Evolutionary conservation across 2,888 invertebrate genomes (phyloP), one percentile per base, ranked within the genome.

Genomic region (Acrobasis suavella): DNA sequence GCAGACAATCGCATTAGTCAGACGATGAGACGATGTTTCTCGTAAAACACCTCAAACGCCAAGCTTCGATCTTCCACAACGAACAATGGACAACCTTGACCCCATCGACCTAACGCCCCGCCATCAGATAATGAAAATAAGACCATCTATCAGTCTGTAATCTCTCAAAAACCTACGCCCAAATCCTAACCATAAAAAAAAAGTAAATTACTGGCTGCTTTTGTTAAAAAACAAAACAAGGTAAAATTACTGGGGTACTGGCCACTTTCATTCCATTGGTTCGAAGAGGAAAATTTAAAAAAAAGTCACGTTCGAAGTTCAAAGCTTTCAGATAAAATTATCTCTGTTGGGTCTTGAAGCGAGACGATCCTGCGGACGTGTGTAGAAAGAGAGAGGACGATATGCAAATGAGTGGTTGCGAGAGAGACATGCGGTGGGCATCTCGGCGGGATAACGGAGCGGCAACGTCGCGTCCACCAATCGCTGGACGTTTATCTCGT

Each of bases 391-490:
- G 87, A 86, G 14, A 67, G 72, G 16, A 0, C 62, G 71, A 77
- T 49, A 60, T 54, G 60, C 66, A 68, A 67, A 64, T 58, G 1
- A 32, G 0, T 5, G 10, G 2, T 82, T 63, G 71, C 51, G 75
- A 88, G 59, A 69, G 74, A 66, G 86, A 83, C 65, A 64, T 69
- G 69, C 64, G 72, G 73, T 77, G 76, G 78, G 80, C 83, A 89
- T 90, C 91, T 91, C 82, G 73, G 80, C 83, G 79, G 84, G 84
- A 83, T 80, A 77, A 77, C 85, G 77, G 82, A 85, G 80, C 84
- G 90, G 90, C 91, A 90, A 91, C 91, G 87, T 83, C 87, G 91
- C 91, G 81, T 83, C 88, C 78, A 88, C 91, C 91, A 91, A 91
- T 91, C 83, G 81, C 80, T 76, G 83, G 82, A 82, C 87, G 81